Percentiles rank a stretch among this genome's conserved stretches.
phyloP scores from a whole-genome alignment of 2,797 vertebrate genomes.

The Poecilia picta region DNA sequence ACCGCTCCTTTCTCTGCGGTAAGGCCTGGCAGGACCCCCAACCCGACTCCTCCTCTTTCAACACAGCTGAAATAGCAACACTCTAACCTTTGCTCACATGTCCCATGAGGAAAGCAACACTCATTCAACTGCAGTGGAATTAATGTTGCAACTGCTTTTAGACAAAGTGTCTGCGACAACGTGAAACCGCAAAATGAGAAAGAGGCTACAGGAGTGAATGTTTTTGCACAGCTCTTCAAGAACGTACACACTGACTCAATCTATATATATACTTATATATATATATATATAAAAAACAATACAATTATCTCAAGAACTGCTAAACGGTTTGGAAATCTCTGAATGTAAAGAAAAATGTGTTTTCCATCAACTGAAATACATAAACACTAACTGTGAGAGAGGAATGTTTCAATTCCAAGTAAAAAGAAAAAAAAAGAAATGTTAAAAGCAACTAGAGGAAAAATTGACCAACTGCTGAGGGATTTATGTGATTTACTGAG shows the following conservation, averaged over 20 bases:
- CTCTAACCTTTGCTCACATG: conserved; percentile 45
- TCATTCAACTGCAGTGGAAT: conserved; percentile 79
- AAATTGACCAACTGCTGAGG: conserved; percentile 59
- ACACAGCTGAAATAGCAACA: conserved; percentile 73
- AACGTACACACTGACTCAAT: conserved; percentile 15
- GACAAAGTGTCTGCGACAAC: conserved; percentile 26
- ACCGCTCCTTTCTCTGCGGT: conserved; percentile 63
- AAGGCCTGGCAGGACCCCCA: conserved; percentile 54
- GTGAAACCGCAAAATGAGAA: neutral
- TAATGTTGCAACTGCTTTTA: conserved; percentile 71
- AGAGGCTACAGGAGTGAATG: conserved; percentile 10
- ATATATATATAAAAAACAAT: neutral
- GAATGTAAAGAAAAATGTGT: conserved; percentile 38
- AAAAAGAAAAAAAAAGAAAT: conserved; percentile 46
- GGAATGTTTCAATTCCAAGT: conserved; percentile 34
- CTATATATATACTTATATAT: no score
- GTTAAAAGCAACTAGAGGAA: conserved; percentile 54
- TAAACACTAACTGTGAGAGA: conserved; percentile 39
- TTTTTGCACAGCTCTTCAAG: neutral
- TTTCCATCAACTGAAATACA: conserved; percentile 36
- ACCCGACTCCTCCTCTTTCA: conserved; percentile 30
- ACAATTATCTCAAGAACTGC: conserved; percentile 51
- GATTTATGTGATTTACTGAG: conserved; percentile 60
- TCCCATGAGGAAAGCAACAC: conserved; percentile 66
- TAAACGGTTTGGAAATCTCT: conserved; percentile 33